phyloP scores from a whole-genome alignment of 2,797 vertebrate species.

The Heterohyrax brucei region DNA sequence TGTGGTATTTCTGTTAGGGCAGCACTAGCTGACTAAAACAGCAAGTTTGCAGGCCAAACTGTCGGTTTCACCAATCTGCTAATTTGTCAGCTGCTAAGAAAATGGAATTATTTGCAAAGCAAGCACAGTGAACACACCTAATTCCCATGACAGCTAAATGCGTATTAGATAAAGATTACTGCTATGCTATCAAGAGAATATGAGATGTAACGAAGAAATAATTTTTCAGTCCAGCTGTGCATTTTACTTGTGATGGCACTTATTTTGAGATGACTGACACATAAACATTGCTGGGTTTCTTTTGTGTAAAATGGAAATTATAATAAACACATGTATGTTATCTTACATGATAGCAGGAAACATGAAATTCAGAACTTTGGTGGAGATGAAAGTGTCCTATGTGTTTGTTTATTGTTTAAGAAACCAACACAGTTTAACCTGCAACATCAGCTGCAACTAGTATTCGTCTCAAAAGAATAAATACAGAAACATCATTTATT shows the following conservation, averaged over 20 bases:
- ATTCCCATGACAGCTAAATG: constrained; percentile 12
- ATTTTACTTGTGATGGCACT: neutral
- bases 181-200: neutral
- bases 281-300: neutral
- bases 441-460: neutral
- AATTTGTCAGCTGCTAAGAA: constrained; percentile 61
- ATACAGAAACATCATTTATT: constrained; percentile 69
- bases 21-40: too few species aligned
- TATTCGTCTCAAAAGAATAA: neutral
- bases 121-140: constrained; percentile 12
- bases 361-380: neutral
- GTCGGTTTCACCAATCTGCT: constrained; percentile 80
- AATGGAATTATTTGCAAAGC: constrained; percentile 34
- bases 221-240: neutral
- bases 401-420: constrained; percentile 43
- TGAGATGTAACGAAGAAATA: neutral
- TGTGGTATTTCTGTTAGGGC: too few species aligned
- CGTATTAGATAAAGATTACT: neutral
- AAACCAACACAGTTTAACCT: neutral
- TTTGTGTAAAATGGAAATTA: constrained; percentile 6
- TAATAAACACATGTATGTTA: constrained; percentile 19
- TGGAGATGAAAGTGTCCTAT: neutral
- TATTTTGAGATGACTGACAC: constrained; percentile 20
- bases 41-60: constrained; percentile 80
- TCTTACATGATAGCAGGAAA: neutral